Percentiles rank a stretch among this genome's conserved stretches.
Evolutionary conservation across 1,140 invertebrate species (phyloP).

Genomic region (Tetramorium simillimum): DNA sequence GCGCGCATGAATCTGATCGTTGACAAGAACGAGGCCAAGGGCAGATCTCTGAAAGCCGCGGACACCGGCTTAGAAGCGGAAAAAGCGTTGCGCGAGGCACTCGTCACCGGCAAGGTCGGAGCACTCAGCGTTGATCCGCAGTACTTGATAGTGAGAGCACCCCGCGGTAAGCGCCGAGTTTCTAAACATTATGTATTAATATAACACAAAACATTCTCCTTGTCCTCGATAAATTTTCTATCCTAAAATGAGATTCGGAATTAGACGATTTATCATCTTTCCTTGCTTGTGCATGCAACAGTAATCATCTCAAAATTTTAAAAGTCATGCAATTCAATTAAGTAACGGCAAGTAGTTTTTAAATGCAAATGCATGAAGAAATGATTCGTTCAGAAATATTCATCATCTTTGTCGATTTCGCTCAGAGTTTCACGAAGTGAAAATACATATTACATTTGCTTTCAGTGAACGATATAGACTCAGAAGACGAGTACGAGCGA

Average conservation of each 20-base stretch:
- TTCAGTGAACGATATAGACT: constrained; percentile 78
- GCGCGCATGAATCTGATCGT: constrained; percentile 89
- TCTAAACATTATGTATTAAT: not conserved
- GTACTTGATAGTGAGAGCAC: constrained; percentile 89
- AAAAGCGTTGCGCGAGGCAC: constrained; percentile 89
- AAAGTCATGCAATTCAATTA: not conserved
- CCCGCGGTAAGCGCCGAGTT: constrained; percentile 77
- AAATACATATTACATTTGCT: not conserved
- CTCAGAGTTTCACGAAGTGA: not conserved
- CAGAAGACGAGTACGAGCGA: constrained; percentile 77
- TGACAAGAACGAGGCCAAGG: constrained; percentile 89
- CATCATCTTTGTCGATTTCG: not conserved
- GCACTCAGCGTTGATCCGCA: constrained; percentile 92
- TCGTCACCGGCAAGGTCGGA: constrained; percentile 90
- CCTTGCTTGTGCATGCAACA: not conserved
- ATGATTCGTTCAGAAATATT: not conserved
- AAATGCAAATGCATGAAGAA: not conserved
- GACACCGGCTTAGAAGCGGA: constrained; percentile 82
- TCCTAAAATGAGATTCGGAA: not conserved
- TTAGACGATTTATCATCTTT: not conserved
- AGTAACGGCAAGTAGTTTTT: not conserved
- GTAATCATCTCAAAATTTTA: not conserved
- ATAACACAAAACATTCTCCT: not conserved
- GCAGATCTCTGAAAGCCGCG: constrained; percentile 83
- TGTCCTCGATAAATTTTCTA: not conserved